These are phyloP conservation scores for Apamea crenata DNA, from an alignment of 2,888 invertebrate species.

Conservation along the genomic window DNA sequence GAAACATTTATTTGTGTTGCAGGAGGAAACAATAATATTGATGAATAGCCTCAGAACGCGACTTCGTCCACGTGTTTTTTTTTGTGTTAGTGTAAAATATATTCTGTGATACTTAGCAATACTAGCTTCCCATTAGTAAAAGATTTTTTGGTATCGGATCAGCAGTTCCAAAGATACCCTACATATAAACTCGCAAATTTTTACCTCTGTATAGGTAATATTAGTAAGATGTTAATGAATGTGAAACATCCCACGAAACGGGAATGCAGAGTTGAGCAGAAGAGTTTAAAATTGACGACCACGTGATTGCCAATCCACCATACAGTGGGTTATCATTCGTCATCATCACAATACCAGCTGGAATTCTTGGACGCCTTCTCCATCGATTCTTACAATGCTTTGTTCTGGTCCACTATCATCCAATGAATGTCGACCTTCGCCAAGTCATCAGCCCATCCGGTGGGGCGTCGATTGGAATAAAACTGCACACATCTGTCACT, in stretches of 20 bases:
- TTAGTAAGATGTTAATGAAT: neutral
- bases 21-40: too few relatives aligned
- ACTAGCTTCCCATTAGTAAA: too few relatives aligned
- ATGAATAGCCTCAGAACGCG: too few relatives aligned
- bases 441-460: neutral
- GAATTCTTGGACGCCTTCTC: neutral
- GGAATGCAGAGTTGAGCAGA: neutral
- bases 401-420: neutral
- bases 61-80: too few relatives aligned
- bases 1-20: neutral
- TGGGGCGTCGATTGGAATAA: neutral
- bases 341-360: neutral
- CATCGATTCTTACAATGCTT: neutral
- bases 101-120: too few relatives aligned
- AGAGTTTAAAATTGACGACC: neutral
- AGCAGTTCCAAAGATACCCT: too few relatives aligned
- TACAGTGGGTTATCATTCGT: neutral
- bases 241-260: neutral
- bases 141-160: too few relatives aligned
- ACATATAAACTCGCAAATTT: too few relatives aligned
- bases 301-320: neutral
- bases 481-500: too few relatives aligned
- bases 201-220: too few relatives aligned
- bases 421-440: neutral
- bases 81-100: too few relatives aligned